phyloP scores from a whole-genome alignment of 1,140 invertebrate species.

The Sycophila sp. region DNA sequence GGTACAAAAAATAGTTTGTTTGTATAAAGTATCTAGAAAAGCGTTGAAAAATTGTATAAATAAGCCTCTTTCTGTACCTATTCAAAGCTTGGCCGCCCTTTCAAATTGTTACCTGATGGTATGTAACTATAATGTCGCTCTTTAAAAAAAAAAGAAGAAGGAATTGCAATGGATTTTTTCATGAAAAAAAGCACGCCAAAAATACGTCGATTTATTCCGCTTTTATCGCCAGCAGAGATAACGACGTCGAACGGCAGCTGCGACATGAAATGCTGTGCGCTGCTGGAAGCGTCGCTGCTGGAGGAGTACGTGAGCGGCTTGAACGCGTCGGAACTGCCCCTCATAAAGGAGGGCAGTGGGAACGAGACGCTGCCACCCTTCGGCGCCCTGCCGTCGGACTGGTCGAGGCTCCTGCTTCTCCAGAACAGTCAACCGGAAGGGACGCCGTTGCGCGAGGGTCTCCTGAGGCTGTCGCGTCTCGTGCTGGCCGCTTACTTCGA shows the following conservation, averaged over 20 bases:
- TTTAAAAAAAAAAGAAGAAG: no score
- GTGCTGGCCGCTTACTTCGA: conserved; percentile 42
- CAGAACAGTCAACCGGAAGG: conserved; percentile 37
- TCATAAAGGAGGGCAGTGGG: no score
- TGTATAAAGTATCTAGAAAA: no score
- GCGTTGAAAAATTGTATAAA: no score
- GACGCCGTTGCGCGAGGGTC: conserved; percentile 40
- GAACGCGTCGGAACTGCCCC: background rate
- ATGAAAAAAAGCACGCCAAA: no score
- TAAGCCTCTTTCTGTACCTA: no score
- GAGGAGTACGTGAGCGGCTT: background rate
- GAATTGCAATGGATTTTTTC: no score
- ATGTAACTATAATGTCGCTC: no score
- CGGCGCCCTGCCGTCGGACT: conserved; percentile 45
- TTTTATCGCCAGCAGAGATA: background rate
- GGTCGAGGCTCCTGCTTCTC: conserved; percentile 46
- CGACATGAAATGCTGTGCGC: background rate
- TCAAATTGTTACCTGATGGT: no score
- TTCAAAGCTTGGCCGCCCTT: no score
- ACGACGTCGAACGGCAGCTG: background rate
- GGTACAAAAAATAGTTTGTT: no score
- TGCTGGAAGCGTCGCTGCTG: background rate
- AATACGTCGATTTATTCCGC: background rate
- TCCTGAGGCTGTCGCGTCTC: conserved; percentile 42
- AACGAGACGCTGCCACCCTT: conserved; percentile 36